Evolutionary conservation across 2,113 vertebrate genomes (phyloP).

Genomic region (Argyrosomus japonicus): DNA sequence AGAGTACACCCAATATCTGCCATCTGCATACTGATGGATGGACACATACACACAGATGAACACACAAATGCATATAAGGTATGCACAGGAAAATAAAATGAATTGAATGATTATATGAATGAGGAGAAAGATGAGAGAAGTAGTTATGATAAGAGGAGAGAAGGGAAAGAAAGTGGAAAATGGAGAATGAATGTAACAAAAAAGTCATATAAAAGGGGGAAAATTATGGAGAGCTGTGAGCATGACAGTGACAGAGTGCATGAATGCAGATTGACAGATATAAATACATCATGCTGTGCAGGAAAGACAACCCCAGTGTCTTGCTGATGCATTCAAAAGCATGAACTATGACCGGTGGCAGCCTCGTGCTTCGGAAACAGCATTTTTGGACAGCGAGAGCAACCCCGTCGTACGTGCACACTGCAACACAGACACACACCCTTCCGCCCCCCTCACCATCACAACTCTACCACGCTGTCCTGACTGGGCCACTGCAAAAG

Average conservation of each 20-base stretch:
- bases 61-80: conserved; percentile 38
- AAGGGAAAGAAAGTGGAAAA: conserved; percentile 10
- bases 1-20: conserved; percentile 97
- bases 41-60: conserved; percentile 53
- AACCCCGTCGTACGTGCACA: conserved; percentile 52
- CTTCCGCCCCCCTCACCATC: conserved; percentile 75
- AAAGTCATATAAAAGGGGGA: not conserved
- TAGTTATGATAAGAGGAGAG: not conserved
- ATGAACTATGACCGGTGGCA: conserved; percentile 24
- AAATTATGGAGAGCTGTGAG: not conserved
- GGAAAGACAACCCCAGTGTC: conserved; percentile 35
- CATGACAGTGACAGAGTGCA: conserved; percentile 70
- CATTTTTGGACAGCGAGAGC: conserved; percentile 28
- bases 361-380: conserved; percentile 49
- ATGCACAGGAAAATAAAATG: conserved; percentile 12
- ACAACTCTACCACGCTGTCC: conserved; percentile 84
- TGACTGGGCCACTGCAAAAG: conserved; percentile 79
- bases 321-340: conserved; percentile 49
- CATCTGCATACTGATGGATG: conserved; percentile 91
- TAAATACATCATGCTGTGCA: conserved; percentile 60
- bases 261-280: conserved; percentile 69
- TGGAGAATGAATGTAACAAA: conserved; percentile 13
- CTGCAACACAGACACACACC: conserved; percentile 20
- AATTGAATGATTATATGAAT: not conserved
- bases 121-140: conserved; percentile 7